These are phyloP conservation scores for Heliconius ethilla DNA, from an alignment of 2,888 invertebrate species.

Conservation along the genomic window DNA sequence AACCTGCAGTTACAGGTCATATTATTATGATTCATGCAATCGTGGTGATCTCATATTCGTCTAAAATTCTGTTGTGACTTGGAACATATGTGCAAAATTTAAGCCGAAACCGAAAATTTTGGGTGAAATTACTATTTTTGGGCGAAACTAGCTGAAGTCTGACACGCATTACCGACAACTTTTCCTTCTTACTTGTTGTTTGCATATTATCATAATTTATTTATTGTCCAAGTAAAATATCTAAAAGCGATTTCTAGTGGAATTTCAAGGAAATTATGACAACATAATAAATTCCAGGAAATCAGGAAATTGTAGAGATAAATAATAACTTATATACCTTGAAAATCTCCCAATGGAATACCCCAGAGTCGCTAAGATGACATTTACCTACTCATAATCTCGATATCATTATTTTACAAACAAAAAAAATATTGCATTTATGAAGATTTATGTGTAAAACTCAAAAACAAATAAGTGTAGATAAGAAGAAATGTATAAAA, in stretches of 20 bases:
- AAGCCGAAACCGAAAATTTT: too few species aligned
- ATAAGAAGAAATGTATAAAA: constrained; percentile 17
- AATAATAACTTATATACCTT: background rate
- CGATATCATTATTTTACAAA: background rate
- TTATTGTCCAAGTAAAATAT: background rate
- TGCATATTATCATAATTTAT: too few species aligned
- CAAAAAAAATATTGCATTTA: background rate
- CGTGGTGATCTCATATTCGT: too few species aligned
- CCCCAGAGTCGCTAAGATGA: background rate
- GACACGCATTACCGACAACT: too few species aligned
- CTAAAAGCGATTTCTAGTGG: background rate
- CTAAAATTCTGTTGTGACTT: too few species aligned
- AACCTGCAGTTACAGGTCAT: too few species aligned
- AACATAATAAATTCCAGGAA: background rate
- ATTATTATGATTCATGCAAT: too few species aligned
- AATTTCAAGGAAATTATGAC: background rate
- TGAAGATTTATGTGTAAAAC: constrained; percentile 15
- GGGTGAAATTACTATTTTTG: too few species aligned
- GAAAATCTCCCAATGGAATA: background rate
- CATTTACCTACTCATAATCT: background rate
- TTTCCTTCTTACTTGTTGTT: too few species aligned
- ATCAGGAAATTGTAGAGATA: background rate
- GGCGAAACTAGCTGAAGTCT: too few species aligned
- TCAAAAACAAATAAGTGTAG: background rate
- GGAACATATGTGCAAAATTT: too few species aligned